phyloP scores from a whole-genome alignment of 2,113 vertebrate genomes.

The Patagioenas fasciata region DNA sequence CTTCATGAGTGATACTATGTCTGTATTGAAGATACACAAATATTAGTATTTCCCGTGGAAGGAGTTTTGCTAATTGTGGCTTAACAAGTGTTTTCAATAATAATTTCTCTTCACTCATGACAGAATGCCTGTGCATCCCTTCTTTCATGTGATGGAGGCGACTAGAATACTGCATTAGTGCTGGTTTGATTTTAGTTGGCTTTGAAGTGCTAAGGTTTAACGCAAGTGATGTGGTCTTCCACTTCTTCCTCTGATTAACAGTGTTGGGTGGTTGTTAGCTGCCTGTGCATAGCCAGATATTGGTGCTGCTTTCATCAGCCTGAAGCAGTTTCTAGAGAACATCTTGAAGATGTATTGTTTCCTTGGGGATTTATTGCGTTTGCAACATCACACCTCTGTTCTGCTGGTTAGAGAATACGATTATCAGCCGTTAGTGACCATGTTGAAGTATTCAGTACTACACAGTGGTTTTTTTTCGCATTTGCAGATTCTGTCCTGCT shows the following conservation, averaged over 20 bases:
- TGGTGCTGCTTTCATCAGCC: conserved; percentile 14
- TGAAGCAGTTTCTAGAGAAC: neutral
- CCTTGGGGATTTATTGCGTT: conserved; percentile 42
- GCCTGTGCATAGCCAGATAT: neutral
- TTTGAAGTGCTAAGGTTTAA: neutral
- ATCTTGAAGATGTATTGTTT: conserved; percentile 16
- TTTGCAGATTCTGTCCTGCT: neutral
- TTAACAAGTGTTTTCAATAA: neutral
- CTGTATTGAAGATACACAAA: neutral
- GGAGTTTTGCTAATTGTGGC: neutral
- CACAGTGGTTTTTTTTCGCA: neutral
- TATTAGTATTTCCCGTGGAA: neutral
- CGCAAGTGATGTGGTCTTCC: neutral
- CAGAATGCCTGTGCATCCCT: fast-evolving
- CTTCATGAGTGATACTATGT: neutral
- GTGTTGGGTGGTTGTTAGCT: neutral
- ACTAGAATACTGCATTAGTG: neutral
- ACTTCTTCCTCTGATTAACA: neutral
- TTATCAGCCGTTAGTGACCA: conserved; percentile 19
- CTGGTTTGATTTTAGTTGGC: neutral
- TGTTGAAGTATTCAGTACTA: no score
- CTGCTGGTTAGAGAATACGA: conserved; percentile 11
- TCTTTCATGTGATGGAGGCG: neutral
- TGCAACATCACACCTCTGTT: conserved; percentile 27
- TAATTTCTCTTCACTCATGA: neutral